Base-by-base conservation (phyloP, 2,797 vertebrate species). In the Microchirus variegatus region DNA sequence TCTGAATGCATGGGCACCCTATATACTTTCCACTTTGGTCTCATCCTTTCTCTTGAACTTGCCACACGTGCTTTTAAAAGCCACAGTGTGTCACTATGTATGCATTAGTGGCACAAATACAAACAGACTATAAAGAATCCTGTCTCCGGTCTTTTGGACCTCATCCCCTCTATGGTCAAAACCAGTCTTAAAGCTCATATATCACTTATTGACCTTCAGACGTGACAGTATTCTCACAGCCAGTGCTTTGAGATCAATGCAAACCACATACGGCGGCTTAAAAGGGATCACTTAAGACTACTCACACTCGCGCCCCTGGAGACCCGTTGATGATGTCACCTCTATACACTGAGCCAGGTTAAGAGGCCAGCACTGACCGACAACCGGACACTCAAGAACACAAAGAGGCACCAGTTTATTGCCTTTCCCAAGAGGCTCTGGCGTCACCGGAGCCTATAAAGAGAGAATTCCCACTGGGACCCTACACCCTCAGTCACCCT, bases 401-500 rank as follows among this genome's bases (percentile, higher is more conserved):
- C 84, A 92, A 89, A 92, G 83, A 83, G 80, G 75, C 87, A 87
- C 88, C 71, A 55, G 82, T 93, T 93, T 92, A 93, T 92, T 90
- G 91, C 90, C 72, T 92, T 92, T 91, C 88, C 88, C 86, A 91
- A 91, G 87, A 86, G 82, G 85, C 67, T 76, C 83, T 89, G 92
- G 90, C 92, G 90, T 94, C 93, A 93, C 85, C 75, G 71, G 61
- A 55, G 81, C 80, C 86, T 87, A 89, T 92, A 91, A 93, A 93
- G 66, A 83, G 67, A 84, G 84, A 87, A 84, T 91, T 93, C 91
- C 91, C 91, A 91, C 90, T 88, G 88, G 66, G 91, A 89, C 70
- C 80, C 78, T 77, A 81, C 86, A 90, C 82, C 73, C 86, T 81
- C 64, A 75, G 80, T 81, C 79, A 79, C 72, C 75, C 85, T 79